These are phyloP conservation scores for Laticauda laticaudata DNA, from an alignment of 2,113 vertebrate genomes.

Conservation along the genomic window DNA sequence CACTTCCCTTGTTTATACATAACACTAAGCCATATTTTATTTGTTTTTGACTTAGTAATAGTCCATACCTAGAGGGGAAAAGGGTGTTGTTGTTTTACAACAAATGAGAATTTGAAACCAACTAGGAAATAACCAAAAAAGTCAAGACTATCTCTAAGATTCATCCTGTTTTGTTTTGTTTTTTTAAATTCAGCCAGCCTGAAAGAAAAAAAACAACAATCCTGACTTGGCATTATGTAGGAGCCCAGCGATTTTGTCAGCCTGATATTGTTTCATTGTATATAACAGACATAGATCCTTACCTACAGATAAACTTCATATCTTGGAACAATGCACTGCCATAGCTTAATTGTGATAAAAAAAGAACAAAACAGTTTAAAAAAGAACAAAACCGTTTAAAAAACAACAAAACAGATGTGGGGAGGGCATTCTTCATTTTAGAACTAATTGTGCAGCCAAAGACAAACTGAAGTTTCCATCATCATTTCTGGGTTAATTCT, in stretches of 20 bases:
- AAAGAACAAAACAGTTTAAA: constrained; percentile 23
- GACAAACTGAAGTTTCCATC: constrained; percentile 12
- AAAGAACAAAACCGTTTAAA: constrained; percentile 23
- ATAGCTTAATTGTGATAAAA: constrained; percentile 26
- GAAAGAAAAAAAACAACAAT: not conserved
- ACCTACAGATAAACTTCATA: constrained; percentile 31
- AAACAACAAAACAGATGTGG: constrained; percentile 29
- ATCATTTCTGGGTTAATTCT: not conserved
- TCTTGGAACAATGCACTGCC: constrained; percentile 20
- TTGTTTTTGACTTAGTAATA: not conserved
- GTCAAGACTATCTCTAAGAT: not conserved
- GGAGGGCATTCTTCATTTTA: not conserved
- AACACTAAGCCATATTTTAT: not conserved
- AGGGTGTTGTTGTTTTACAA: not conserved
- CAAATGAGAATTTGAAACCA: not conserved
- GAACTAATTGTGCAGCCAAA: constrained; percentile 35
- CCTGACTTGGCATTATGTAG: not conserved
- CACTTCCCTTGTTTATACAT: constrained; percentile 14
- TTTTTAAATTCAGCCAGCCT: not conserved
- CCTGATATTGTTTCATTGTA: constrained; percentile 26
- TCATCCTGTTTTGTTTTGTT: not conserved
- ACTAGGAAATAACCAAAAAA: not conserved
- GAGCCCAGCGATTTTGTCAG: not conserved
- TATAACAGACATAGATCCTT: constrained; percentile 21
- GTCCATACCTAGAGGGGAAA: not conserved